These are phyloP conservation scores for Hyposmocoma kahamanoa DNA, from an alignment of 1,140 invertebrate genomes.

Conservation along the genomic window DNA sequence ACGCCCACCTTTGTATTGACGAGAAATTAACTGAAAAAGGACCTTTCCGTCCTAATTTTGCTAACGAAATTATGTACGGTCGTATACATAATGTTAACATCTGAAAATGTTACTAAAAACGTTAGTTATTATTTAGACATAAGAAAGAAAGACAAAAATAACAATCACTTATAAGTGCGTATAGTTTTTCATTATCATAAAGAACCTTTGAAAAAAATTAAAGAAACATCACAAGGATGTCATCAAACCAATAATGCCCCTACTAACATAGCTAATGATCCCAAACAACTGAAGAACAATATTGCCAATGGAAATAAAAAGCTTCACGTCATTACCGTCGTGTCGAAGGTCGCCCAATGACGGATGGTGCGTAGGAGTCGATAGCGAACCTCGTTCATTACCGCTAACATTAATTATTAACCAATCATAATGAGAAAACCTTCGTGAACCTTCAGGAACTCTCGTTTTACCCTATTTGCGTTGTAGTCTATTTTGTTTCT, in stretches of 20 bases:
- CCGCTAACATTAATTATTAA: conserved; percentile 61
- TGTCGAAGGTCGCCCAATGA: conserved; percentile 51
- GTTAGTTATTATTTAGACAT: not conserved
- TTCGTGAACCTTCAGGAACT: too few species aligned
- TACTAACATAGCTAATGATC: too few species aligned
- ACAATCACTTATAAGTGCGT: too few species aligned
- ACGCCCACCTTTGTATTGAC: conserved; percentile 57
- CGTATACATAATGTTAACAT: conserved; percentile 18
- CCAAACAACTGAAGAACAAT: not conserved
- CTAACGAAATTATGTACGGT: conserved; percentile 33
- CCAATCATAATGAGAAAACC: conserved; percentile 55
- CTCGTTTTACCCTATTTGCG: conserved; percentile 31
- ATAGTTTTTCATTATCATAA: not conserved
- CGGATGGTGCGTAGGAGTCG: conserved; percentile 63
- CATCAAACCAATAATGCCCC: too few species aligned
- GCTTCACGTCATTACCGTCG: conserved; percentile 37
- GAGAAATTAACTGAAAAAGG: conserved; percentile 50
- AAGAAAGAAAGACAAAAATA: too few species aligned
- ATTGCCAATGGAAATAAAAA: conserved; percentile 21
- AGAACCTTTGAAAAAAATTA: not conserved
- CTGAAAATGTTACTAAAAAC: not conserved
- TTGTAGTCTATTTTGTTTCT: conserved; percentile 9
- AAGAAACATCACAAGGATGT: too few species aligned
- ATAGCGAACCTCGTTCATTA: conserved; percentile 59
- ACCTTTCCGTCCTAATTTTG: conserved; percentile 58